These are phyloP conservation scores for Ochotona curzoniae DNA, from an alignment of 2,113 vertebrate genomes.

Conservation along the genomic window DNA sequence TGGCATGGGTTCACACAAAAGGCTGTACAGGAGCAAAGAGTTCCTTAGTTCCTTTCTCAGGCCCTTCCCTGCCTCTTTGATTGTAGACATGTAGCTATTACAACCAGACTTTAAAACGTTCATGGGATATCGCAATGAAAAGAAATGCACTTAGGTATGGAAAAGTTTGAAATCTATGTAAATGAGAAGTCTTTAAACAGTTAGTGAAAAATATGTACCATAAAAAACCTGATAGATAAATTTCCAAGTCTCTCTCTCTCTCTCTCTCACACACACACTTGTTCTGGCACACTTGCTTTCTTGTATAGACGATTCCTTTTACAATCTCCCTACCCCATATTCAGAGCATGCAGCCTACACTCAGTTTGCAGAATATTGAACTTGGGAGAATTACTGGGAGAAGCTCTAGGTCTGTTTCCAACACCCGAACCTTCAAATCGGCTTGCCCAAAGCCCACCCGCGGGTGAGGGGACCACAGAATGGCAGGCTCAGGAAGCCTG, in stretches of 20 bases:
- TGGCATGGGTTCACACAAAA: neutral
- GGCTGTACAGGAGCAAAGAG: neutral
- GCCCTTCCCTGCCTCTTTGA: neutral
- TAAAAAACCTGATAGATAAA: too few species aligned
- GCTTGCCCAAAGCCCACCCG: neutral
- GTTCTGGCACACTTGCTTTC: neutral
- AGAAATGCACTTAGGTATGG: too few species aligned
- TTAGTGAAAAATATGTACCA: too few species aligned
- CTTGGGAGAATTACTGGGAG: neutral
- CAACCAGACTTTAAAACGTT: too few species aligned
- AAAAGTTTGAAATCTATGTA: too few species aligned
- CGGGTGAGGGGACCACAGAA: fast-evolving
- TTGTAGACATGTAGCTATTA: fast-evolving
- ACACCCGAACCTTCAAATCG: neutral
- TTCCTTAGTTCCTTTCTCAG: neutral
- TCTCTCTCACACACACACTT: fast-evolving
- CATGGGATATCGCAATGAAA: too few species aligned
- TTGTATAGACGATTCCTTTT: fast-evolving
- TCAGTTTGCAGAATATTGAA: neutral
- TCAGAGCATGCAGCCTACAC: too few species aligned
- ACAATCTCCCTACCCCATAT: neutral
- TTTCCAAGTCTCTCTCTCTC: too few species aligned
- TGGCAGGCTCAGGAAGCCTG: neutral
- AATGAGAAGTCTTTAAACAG: too few species aligned
- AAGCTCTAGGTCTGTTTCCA: neutral